A percentile compares a stretch with the other conserved stretches of the same genome.
Evolutionary conservation across 2,113 vertebrate species (phyloP).

Genomic region (Clarias batrachus): DNA sequence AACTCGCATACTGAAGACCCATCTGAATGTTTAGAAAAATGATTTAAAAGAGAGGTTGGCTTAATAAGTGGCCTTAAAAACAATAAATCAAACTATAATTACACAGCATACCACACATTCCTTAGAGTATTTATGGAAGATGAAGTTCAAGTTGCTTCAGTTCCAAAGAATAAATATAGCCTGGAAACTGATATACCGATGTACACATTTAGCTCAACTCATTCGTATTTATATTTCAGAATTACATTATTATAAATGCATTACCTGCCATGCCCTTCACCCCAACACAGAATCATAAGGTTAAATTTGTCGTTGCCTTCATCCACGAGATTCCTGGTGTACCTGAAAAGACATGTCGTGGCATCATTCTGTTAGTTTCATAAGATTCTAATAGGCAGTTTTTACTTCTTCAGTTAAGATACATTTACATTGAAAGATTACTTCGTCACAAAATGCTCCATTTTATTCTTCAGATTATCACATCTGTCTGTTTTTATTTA

Average conservation of each 20-base stretch:
- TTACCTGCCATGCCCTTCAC: constrained; percentile 99
- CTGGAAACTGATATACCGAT: not conserved
- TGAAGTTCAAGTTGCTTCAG: not conserved
- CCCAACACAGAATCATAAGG: constrained; percentile 97
- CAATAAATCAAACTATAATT: not conserved
- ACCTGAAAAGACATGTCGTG: constrained; percentile 71
- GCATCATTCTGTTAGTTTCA: not conserved
- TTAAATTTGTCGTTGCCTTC: constrained; percentile 96
- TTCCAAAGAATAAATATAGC: not conserved
- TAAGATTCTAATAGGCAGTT: not conserved
- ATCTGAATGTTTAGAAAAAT: too few relatives aligned
- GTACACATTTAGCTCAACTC: not conserved
- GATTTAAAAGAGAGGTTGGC: too few relatives aligned
- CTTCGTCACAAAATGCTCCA: not conserved
- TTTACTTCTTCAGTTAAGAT: not conserved
- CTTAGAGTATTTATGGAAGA: not conserved
- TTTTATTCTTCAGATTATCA: not conserved
- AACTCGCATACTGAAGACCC: too few relatives aligned
- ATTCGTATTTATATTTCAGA: not conserved
- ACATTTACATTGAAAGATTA: not conserved
- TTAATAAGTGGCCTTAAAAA: too few relatives aligned
- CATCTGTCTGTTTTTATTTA: not conserved
- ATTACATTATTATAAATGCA: not conserved
- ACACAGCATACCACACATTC: not conserved
- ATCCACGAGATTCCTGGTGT: constrained; percentile 95